Evolutionary conservation across 2,113 vertebrate species (phyloP).

Genomic region (Dendropsophus ebraccatus): DNA sequence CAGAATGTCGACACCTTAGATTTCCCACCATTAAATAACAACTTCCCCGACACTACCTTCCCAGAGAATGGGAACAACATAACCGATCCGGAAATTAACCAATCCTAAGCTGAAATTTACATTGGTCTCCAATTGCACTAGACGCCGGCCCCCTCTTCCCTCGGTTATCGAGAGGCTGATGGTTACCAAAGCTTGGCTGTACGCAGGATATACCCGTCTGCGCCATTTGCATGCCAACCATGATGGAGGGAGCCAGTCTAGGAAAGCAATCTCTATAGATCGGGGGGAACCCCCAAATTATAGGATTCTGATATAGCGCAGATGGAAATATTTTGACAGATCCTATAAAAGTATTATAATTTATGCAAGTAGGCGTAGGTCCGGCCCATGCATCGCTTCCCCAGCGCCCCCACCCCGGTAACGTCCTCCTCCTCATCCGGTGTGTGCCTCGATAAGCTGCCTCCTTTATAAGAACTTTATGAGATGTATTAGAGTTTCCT

Average conservation of each 20-base stretch:
- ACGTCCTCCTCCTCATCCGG: background rate
- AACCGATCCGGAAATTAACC: slow-evolving; percentile 75
- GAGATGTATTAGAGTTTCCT: background rate
- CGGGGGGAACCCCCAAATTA: background rate
- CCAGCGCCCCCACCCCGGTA: background rate
- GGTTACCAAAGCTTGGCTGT: slow-evolving; percentile 59
- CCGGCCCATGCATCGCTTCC: background rate
- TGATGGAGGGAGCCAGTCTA: slow-evolving; percentile 62
- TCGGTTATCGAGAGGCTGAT: slow-evolving; percentile 43
- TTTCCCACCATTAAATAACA: slow-evolving; percentile 74
- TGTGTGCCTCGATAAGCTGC: slow-evolving; percentile 29
- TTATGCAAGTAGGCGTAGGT: slow-evolving; percentile 8
- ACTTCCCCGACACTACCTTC: slow-evolving; percentile 73
- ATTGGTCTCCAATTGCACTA: slow-evolving; percentile 62
- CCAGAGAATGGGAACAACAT: slow-evolving; percentile 80
- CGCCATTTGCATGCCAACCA: slow-evolving; percentile 67
- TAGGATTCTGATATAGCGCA: background rate
- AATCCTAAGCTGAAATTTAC: slow-evolving; percentile 72
- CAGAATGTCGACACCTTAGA: slow-evolving; percentile 74
- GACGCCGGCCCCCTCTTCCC: slow-evolving; percentile 62
- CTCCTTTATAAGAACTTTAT: background rate
- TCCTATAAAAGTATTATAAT: slow-evolving; percentile 32
- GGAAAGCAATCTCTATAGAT: slow-evolving; percentile 61
- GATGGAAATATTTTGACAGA: slow-evolving; percentile 33
- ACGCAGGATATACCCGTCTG: slow-evolving; percentile 56